Evolutionary conservation across 2,797 vertebrate species (phyloP).

Genomic region (Tragopan temminckii): DNA sequence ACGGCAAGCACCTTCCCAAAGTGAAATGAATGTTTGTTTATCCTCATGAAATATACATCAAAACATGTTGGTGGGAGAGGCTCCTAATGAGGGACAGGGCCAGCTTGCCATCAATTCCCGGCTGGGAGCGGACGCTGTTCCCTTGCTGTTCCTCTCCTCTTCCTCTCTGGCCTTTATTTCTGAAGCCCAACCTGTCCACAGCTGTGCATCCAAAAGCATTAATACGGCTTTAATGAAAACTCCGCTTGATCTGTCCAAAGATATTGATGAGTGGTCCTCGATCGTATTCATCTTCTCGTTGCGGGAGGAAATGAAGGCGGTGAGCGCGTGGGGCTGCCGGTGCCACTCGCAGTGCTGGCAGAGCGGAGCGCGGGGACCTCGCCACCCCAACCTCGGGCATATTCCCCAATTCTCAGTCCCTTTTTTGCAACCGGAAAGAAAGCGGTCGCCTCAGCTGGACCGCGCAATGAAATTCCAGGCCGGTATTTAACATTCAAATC

Average conservation of each 20-base stretch:
- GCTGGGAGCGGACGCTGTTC: not conserved
- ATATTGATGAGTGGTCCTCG: conserved; percentile 83
- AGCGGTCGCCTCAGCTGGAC: not conserved
- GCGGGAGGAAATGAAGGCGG: conserved; percentile 80
- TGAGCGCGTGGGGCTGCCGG: conserved; percentile 35
- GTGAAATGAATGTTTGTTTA: conserved; percentile 95
- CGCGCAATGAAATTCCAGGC: conserved; percentile 27
- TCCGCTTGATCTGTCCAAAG: conserved; percentile 85
- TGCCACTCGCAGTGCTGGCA: conserved; percentile 50
- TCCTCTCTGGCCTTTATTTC: conserved; percentile 23
- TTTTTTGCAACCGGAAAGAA: not conserved
- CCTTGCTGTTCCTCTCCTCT: not conserved
- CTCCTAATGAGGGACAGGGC: conserved; percentile 62
- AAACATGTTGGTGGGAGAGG: conserved; percentile 77
- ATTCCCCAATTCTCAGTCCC: not conserved
- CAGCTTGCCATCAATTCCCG: conserved; percentile 47
- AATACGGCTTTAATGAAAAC: conserved; percentile 86
- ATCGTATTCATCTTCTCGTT: conserved; percentile 82
- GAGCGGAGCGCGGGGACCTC: not conserved
- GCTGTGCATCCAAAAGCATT: conserved; percentile 82
- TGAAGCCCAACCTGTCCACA: conserved; percentile 73
- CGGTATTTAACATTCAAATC: conserved; percentile 70
- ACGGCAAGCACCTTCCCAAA: conserved; percentile 90
- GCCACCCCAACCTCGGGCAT: not conserved
- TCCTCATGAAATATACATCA: conserved; percentile 89